A percentile compares a stretch with the other conserved stretches of the same genome.
Conservation (phyloP, 2,888 invertebrate species). For the Eristalis tenax region DNA sequence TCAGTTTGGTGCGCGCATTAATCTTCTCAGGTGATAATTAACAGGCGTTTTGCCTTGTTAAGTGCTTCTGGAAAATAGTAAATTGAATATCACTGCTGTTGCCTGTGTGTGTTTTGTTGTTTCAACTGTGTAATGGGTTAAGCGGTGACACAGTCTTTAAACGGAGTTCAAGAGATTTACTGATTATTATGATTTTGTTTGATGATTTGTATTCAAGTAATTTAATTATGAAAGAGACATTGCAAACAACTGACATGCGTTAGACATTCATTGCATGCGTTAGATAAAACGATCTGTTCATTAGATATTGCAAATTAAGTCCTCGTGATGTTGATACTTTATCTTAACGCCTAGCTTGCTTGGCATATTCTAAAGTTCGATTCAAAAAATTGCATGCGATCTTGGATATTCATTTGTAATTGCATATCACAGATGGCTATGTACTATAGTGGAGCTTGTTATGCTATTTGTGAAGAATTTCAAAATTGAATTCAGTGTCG, state of each 20-base stretch:
- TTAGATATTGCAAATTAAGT: too few relatives aligned
- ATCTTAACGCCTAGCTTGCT: too few relatives aligned
- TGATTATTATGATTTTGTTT: conserved; percentile 40
- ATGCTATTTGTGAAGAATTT: too few relatives aligned
- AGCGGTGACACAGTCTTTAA: conserved; percentile 60
- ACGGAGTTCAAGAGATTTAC: conserved; percentile 46
- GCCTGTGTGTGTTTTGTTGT: conserved; percentile 37
- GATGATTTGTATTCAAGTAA: background rate
- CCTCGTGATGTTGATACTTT: too few relatives aligned
- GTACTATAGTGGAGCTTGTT: too few relatives aligned
- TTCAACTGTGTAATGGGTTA: conserved; percentile 48
- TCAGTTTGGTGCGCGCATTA: conserved; percentile 71
- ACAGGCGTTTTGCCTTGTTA: conserved; percentile 74
- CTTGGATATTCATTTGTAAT: too few relatives aligned
- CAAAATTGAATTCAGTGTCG: background rate
- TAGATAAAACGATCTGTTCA: background rate
- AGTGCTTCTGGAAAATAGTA: conserved; percentile 71
- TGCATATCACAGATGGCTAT: too few relatives aligned
- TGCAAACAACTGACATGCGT: too few relatives aligned
- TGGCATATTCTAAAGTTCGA: too few relatives aligned
- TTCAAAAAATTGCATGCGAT: too few relatives aligned
- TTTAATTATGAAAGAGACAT: background rate
- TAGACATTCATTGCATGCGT: too few relatives aligned
- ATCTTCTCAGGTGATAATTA: conserved; percentile 74
- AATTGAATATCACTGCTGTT: conserved; percentile 68